phyloP scores from a whole-genome alignment of 1,140 invertebrate species.

The fruit fly (Drosophila melanogaster) region DNA sequence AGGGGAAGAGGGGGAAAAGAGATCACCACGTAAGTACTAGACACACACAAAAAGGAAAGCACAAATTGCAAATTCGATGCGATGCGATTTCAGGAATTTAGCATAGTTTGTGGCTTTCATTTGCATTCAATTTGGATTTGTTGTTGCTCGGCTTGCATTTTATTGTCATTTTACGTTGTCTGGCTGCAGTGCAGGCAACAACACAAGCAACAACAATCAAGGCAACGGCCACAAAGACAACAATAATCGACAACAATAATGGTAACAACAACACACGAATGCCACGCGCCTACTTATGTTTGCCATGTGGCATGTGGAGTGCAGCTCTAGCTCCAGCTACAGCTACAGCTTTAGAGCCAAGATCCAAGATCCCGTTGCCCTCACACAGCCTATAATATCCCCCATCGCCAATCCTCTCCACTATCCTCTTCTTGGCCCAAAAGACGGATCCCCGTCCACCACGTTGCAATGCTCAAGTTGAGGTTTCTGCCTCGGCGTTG shows the following conservation, averaged over 20 bases:
- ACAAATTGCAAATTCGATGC: constrained; percentile 81
- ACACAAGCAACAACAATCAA: constrained; percentile 16
- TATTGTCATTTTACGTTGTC: constrained; percentile 81
- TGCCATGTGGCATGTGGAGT: constrained; percentile 82
- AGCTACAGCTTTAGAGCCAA: too few relatives aligned
- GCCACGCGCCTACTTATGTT: constrained; percentile 83
- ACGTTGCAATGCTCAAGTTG: constrained; percentile 44
- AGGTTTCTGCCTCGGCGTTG: constrained; percentile 64
- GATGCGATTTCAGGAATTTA: constrained; percentile 83
- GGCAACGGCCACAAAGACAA: constrained; percentile 51
- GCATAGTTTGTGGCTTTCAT: constrained; percentile 84
- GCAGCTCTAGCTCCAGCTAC: constrained; percentile 43
- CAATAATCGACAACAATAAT: constrained; percentile 81
- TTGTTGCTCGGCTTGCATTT: constrained; percentile 62
- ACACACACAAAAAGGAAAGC: constrained; percentile 71
- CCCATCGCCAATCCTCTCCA: neutral
- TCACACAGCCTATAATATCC: constrained; percentile 25
- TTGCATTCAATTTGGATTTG: constrained; percentile 84
- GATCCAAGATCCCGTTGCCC: constrained; percentile 51
- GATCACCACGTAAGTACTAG: constrained; percentile 29
- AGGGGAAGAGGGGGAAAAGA: constrained; percentile 20
- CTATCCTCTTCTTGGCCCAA: constrained; percentile 43
- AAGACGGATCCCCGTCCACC: constrained; percentile 65
- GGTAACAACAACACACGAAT: constrained; percentile 83
- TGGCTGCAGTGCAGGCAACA: constrained; percentile 38